Base-by-base conservation (phyloP, 1,140 invertebrate genomes). In the Mactra quadrangularis region DNA sequence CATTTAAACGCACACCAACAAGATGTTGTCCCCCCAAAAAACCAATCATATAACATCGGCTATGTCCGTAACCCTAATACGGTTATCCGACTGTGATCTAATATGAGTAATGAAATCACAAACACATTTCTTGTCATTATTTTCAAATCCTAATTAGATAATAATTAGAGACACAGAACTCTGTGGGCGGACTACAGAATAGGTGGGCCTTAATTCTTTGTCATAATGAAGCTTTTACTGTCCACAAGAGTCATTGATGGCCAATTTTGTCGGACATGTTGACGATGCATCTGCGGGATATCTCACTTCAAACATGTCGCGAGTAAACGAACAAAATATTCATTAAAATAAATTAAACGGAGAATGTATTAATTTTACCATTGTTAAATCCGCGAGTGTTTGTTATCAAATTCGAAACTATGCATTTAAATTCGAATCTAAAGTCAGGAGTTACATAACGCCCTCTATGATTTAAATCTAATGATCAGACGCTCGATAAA, bases 351-450 rank as follows among this genome's bases (percentile, higher is more conserved):
- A 60, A 60, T 41, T 35, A 55, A 45, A 19, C 29, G 38, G 38
- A 41, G 35, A 62, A 57, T 38, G 35, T 22, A 38, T 62, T 45
- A 76, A 47, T 62, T 64, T 13, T 13, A 25, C 15, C 15, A 29
- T 60, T 76, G 59, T 60, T 31, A 35, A 62, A 47, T 29, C 59
- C 50, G 22, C n/a, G 27, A 62, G 41, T 53, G 53, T 75, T 62
- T 62, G 59, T 53, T 62, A 45, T 55, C n/a, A 19, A 62, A 76
- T 76, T 76, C 74, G 38, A 76, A 64, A 64, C 74, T 64, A 76
- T 50, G 59, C 31, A 50, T 41, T 38, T 62, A 35, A 76, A 76
- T 76, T 50, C 35, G 74, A 76, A 64, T 60, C 4, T 45, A 64
- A 76, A 76, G 38, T 31, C 22, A 76, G 6, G 1, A 50, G 22